Percentiles rank a stretch among this genome's conserved stretches.
Evolutionary conservation across 2,797 vertebrate species (phyloP).

Genomic region (Melanogrammus aeglefinus): DNA sequence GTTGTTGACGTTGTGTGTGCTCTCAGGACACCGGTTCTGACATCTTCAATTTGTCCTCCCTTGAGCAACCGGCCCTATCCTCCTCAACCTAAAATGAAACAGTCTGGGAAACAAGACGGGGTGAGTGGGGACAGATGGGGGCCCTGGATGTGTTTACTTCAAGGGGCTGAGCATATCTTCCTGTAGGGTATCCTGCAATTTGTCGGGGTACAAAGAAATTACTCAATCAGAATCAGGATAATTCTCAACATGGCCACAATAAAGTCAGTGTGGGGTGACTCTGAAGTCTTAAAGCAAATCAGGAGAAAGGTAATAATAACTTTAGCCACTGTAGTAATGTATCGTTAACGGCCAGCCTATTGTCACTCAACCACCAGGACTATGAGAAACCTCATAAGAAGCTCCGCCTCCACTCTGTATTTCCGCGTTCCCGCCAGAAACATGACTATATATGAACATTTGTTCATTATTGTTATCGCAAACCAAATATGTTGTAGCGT

Average conservation of each 20-base stretch:
- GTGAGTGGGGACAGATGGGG: constrained; percentile 14
- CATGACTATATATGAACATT: background rate
- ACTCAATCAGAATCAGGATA: too few relatives aligned
- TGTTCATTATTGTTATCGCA: background rate
- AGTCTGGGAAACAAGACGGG: background rate
- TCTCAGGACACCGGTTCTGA: background rate
- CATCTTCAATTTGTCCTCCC: background rate
- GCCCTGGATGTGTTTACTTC: constrained; percentile 8
- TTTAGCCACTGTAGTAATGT: too few relatives aligned
- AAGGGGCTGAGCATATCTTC: constrained; percentile 16
- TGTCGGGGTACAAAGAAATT: background rate
- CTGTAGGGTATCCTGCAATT: background rate
- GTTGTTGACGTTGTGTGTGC: background rate
- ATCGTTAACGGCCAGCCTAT: too few relatives aligned
- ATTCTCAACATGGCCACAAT: too few relatives aligned
- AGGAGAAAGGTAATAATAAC: too few relatives aligned
- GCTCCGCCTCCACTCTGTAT: background rate
- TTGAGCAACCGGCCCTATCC: background rate
- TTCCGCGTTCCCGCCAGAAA: background rate
- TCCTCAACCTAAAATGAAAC: too few relatives aligned
- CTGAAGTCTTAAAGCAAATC: too few relatives aligned
- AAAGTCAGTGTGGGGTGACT: too few relatives aligned
- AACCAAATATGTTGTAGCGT: background rate
- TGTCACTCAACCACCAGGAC: too few relatives aligned
- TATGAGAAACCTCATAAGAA: too few relatives aligned